Evolutionary conservation across 1,140 invertebrate genomes (phyloP), one percentile per base, ranked within the genome.

Genomic region (Panagrolaimus sp.): DNA sequence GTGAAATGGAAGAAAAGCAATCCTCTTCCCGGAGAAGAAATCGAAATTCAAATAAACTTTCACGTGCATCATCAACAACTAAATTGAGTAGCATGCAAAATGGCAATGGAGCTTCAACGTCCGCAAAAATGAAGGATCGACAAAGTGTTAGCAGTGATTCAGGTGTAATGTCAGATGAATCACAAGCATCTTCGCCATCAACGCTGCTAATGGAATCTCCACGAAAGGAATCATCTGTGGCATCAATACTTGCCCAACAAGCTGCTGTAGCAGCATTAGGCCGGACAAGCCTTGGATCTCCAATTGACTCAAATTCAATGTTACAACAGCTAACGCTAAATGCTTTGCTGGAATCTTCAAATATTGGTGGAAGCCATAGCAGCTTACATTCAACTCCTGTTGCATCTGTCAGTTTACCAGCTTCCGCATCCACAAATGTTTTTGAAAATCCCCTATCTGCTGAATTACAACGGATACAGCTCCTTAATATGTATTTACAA

Each of bases 1-100:
- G 68, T 23, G 81, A 82, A 13, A 63, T 68, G 44, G 73, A 76
- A 48, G 78, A 80, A 45, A 80, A 82, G 61, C 75, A 73, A 20
- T 67, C 72, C 3, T 64, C 80, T 3, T 65, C 70, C 13, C 38
- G 78, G 61, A 67, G 78, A 65, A 65, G 78, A 61, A 74, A 70
- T 69, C 77, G 78, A 25, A 70, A 70, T 42, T 63, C 69, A 43
- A 68, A 63, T 62, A 53, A 53, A 63, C 53, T 57, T 53, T 64
- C 63, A 8, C 25, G 53, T 20, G 61, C n/a, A 42, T 16, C 16
- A 14, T 38, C 43, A n/a, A 27, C 9, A 20, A 44, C 9, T 9
- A 31, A 45, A 42, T 44, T 27, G 7, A 3, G 9, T 20, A 46
- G 25, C 9, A 38, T 42, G 47, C 11, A 44, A 9, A 61, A 9